These are phyloP conservation scores for Synanthedon tipuliformis DNA, from an alignment of 2,888 invertebrate genomes.

Conservation along the genomic window DNA sequence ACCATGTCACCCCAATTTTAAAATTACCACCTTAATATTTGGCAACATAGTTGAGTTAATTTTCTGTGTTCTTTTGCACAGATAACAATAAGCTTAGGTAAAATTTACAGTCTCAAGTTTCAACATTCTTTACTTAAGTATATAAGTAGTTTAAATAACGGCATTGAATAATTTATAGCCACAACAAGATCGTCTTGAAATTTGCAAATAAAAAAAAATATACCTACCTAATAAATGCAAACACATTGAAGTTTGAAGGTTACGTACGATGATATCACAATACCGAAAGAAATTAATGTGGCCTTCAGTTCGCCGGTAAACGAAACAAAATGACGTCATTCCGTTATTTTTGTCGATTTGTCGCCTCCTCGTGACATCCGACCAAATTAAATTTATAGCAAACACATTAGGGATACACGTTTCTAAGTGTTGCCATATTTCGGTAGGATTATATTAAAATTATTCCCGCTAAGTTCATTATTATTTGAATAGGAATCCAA, in stretches of 20 bases:
- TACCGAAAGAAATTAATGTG: conserved; percentile 17
- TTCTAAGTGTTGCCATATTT: conserved; percentile 8
- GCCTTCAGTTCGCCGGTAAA: conserved; percentile 31
- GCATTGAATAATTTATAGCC: no score
- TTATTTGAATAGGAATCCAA: conserved; percentile 12
- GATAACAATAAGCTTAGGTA: no score
- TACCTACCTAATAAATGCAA: neutral
- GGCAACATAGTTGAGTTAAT: no score
- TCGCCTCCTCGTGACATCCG: conserved; percentile 13
- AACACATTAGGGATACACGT: neutral
- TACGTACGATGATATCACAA: conserved; percentile 19
- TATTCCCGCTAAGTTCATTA: conserved; percentile 27
- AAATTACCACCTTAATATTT: no score
- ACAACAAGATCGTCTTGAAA: neutral
- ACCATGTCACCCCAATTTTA: no score
- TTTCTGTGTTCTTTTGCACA: no score
- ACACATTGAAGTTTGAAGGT: neutral
- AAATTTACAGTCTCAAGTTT: no score
- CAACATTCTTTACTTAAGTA: no score
- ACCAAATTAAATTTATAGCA: conserved; percentile 13
- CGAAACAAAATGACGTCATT: conserved; percentile 36
- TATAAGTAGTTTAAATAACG: no score
- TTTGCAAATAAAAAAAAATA: neutral
- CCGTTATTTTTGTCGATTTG: conserved; percentile 46
- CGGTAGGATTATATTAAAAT: conserved; percentile 10